A percentile compares a stretch with the other conserved stretches of the same genome.
These are phyloP conservation scores for Xestobium rufovillosum DNA, from an alignment of 2,888 invertebrate genomes.

Conservation along the genomic window DNA sequence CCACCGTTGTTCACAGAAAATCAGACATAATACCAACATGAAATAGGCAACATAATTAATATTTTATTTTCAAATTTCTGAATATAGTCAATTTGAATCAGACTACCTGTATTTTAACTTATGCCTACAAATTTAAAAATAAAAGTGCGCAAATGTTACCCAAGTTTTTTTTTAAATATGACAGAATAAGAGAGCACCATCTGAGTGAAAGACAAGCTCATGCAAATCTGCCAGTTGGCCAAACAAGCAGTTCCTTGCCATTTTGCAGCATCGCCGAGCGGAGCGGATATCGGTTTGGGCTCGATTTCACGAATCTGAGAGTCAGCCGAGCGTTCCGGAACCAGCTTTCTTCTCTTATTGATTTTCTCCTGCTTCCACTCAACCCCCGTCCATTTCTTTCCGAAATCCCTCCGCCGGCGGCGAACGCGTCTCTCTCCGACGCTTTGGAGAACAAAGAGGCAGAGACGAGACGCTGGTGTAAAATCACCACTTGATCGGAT, in stretches of 20 bases:
- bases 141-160: no score
- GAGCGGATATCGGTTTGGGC: slow-evolving; percentile 43
- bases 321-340: slow-evolving; percentile 46
- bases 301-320: slow-evolving; percentile 46
- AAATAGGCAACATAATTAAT: no score
- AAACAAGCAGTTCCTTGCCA: slow-evolving; percentile 40
- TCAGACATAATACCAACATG: no score
- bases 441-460: slow-evolving; percentile 27
- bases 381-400: slow-evolving; percentile 30
- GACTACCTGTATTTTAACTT: no score
- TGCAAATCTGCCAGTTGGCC: slow-evolving; percentile 40
- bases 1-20: no score
- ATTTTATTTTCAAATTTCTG: no score
- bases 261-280: slow-evolving; percentile 43
- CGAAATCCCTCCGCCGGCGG: slow-evolving; percentile 28
- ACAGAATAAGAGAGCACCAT: no score
- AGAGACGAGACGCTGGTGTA: slow-evolving; percentile 29
- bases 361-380: slow-evolving; percentile 40
- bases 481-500: slow-evolving; percentile 37
- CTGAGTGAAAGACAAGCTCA: slow-evolving; percentile 25
- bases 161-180: no score
- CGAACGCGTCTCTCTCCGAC: slow-evolving; percentile 23
- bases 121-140: no score
- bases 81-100: no score
- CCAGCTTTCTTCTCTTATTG: slow-evolving; percentile 46